phyloP scores from a whole-genome alignment of 1,140 invertebrate species.

The Tetragonula clypearis region DNA sequence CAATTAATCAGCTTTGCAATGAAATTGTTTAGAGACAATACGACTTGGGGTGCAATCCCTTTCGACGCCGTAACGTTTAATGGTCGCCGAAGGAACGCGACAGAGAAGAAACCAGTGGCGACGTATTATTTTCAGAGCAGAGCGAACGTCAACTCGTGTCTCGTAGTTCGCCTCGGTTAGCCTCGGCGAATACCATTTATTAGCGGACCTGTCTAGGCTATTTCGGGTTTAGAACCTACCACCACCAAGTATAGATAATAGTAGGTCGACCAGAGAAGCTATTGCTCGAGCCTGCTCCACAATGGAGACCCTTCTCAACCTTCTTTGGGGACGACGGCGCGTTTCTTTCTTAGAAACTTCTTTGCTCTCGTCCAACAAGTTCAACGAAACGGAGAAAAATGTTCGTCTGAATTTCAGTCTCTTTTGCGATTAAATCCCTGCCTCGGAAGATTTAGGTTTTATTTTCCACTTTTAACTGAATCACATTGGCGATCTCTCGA shows the following conservation, averaged over 20 bases:
- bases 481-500: too few relatives aligned
- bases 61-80: not conserved
- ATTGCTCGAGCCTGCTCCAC: not conserved
- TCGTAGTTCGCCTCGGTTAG: not conserved
- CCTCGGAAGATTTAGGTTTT: too few relatives aligned
- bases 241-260: slow-evolving; percentile 27
- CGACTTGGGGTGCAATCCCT: not conserved
- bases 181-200: slow-evolving; percentile 31
- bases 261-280: slow-evolving; percentile 9
- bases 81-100: not conserved
- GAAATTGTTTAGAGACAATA: too few relatives aligned
- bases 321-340: not conserved
- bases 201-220: slow-evolving; percentile 19
- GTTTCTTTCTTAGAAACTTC: not conserved
- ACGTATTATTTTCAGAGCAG: slow-evolving; percentile 34
- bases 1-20: too few relatives aligned
- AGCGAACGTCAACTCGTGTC: slow-evolving; percentile 1
- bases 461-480: too few relatives aligned
- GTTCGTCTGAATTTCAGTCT: not conserved
- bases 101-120: not conserved
- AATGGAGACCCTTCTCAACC: not conserved
- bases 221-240: slow-evolving; percentile 19
- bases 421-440: not conserved
- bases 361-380: not conserved
- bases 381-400: not conserved